Conservation (phyloP, 2,888 invertebrate genomes). For the Rotaria magnacalcarata region DNA sequence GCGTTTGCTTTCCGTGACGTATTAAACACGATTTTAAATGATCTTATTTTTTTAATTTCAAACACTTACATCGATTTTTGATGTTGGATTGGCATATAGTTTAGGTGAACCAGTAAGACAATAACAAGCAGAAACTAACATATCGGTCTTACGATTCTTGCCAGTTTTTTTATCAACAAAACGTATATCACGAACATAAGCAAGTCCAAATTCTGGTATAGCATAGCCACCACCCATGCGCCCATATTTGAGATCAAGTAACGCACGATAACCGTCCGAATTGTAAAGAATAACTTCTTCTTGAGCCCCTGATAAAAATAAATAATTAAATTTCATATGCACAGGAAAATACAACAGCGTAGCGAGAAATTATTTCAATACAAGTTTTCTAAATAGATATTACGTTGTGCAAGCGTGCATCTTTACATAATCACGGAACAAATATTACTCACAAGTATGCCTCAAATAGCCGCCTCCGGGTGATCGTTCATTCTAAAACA, state of each 20-base stretch:
- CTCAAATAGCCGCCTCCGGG: neutral
- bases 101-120: neutral
- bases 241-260: neutral
- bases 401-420: neutral
- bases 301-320: neutral
- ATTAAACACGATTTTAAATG: neutral
- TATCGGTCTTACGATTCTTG: neutral
- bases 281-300: neutral
- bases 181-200: neutral
- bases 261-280: neutral
- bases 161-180: neutral
- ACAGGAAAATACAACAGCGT: too few species aligned
- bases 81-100: neutral
- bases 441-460: neutral
- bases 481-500: slow-evolving; percentile 28
- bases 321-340: neutral
- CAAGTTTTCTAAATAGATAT: too few species aligned
- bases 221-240: neutral
- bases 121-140: slow-evolving; percentile 1
- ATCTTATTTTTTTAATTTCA: neutral
- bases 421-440: neutral
- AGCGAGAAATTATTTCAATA: too few species aligned
- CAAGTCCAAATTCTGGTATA: neutral
- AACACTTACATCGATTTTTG: neutral
- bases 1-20: neutral